A percentile compares a stretch with the other conserved stretches of the same genome.
phyloP scores from a whole-genome alignment of 2,888 invertebrate genomes.

The Ctenicera cuprea region DNA sequence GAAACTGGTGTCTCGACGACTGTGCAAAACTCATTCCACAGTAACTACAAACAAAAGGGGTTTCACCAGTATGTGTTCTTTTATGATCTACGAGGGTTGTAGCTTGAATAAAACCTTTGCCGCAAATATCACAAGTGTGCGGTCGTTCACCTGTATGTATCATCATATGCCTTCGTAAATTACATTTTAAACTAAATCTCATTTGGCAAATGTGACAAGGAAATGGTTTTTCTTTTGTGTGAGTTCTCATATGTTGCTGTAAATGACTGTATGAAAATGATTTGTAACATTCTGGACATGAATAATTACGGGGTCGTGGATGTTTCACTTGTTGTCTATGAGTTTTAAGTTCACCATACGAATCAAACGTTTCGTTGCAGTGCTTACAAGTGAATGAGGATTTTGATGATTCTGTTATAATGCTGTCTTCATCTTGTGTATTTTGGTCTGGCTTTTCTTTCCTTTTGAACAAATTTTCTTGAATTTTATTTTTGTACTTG shows the following conservation, averaged over 20 bases:
- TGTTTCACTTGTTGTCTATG: slow-evolving; percentile 38
- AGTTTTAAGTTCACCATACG: background rate
- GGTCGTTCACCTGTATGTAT: slow-evolving; percentile 19
- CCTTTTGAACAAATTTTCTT: background rate
- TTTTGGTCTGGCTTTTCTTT: background rate
- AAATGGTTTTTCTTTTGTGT: slow-evolving; percentile 68
- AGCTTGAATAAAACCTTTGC: slow-evolving; percentile 43
- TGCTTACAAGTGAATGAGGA: slow-evolving; percentile 3
- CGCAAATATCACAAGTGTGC: slow-evolving; percentile 15
- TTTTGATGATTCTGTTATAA: background rate
- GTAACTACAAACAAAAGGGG: slow-evolving; percentile 60
- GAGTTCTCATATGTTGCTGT: slow-evolving; percentile 64
- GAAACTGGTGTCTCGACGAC: slow-evolving; percentile 25
- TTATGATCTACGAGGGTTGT: slow-evolving; percentile 61
- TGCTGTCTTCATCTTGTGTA: background rate
- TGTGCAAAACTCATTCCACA: slow-evolving; percentile 44
- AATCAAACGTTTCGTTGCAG: slow-evolving; percentile 24
- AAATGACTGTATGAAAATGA: slow-evolving; percentile 36
- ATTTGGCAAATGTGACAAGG: slow-evolving; percentile 70
- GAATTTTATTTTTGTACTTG: background rate
- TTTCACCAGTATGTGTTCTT: slow-evolving; percentile 67
- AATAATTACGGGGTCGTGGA: slow-evolving; percentile 26
- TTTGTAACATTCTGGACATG: slow-evolving; percentile 38
- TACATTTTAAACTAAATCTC: slow-evolving; percentile 55
- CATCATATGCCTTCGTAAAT: slow-evolving; percentile 32